Conservation (phyloP, 2,888 invertebrate genomes). For the Eremobia ochroleuca region DNA sequence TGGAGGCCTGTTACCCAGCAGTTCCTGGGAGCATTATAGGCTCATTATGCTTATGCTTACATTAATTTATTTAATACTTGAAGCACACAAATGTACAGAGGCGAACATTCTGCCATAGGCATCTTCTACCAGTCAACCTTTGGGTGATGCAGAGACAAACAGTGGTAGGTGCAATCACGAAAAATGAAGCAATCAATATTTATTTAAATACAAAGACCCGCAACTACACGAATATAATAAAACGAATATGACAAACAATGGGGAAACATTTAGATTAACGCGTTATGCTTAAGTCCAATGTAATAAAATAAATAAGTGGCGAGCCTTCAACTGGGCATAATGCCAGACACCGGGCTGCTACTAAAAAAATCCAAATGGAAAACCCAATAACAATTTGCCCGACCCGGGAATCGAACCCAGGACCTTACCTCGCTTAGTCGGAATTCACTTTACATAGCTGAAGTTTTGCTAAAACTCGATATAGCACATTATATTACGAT, state of each 20-base stretch:
- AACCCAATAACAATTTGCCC: neutral
- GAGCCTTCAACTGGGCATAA: neutral
- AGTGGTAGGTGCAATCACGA: neutral
- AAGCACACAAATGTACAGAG: neutral
- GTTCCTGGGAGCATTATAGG: too few species aligned
- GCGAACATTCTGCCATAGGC: neutral
- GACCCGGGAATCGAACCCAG: neutral
- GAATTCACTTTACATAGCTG: too few species aligned
- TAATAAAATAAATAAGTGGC: too few species aligned
- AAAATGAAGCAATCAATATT: neutral
- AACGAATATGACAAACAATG: neutral
- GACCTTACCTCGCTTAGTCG: neutral
- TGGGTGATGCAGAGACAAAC: neutral
- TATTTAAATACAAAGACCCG: neutral
- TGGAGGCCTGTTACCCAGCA: too few species aligned
- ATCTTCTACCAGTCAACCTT: too few species aligned
- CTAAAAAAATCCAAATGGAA: neutral
- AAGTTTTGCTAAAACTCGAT: neutral
- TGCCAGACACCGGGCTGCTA: too few species aligned
- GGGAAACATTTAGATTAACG: neutral
- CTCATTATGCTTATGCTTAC: too few species aligned
- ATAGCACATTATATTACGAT: neutral
- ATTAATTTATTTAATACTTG: neutral
- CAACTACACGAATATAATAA: neutral
- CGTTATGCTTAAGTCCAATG: neutral